These are phyloP conservation scores for Nilaparvata lugens DNA, from an alignment of 1,140 invertebrate species.

Conservation along the genomic window DNA sequence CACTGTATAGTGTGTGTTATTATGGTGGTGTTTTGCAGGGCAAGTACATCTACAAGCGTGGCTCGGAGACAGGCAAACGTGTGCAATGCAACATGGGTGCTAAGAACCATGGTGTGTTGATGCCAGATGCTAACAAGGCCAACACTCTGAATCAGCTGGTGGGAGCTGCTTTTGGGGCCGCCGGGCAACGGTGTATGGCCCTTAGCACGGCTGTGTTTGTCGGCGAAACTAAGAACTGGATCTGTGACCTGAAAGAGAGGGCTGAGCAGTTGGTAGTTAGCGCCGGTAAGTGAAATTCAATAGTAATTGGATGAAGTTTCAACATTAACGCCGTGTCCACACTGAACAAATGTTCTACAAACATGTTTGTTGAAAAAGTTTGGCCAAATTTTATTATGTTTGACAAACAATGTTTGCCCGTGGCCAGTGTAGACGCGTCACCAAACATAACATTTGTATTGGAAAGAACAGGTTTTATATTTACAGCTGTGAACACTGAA, in stretches of 20 bases:
- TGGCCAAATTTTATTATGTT: no score
- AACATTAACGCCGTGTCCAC: no score
- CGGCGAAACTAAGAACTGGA: conserved; percentile 88
- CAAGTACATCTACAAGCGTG: conserved; percentile 91
- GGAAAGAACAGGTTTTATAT: no score
- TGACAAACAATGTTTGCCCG: no score
- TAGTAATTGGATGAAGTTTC: no score
- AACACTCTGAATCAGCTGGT: conserved; percentile 87
- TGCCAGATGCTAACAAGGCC: conserved; percentile 97
- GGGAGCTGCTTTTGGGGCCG: conserved; percentile 93
- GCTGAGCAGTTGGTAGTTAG: conserved; percentile 89
- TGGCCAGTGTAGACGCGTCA: no score
- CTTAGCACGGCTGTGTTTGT: conserved; percentile 95
- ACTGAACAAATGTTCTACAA: no score
- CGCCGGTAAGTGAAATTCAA: conserved; percentile 62
- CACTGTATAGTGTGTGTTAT: not conserved
- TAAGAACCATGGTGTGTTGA: conserved; percentile 96
- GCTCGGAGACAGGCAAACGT: conserved; percentile 82
- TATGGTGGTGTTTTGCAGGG: conserved; percentile 47
- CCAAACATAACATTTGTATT: no score
- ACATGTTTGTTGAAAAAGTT: no score
- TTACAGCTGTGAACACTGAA: no score
- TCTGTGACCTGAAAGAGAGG: conserved; percentile 81
- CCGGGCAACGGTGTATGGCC: conserved; percentile 96
- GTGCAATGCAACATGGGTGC: conserved; percentile 99